phyloP scores from a whole-genome alignment of 2,113 vertebrate species.

The Lanius ludovicianus region DNA sequence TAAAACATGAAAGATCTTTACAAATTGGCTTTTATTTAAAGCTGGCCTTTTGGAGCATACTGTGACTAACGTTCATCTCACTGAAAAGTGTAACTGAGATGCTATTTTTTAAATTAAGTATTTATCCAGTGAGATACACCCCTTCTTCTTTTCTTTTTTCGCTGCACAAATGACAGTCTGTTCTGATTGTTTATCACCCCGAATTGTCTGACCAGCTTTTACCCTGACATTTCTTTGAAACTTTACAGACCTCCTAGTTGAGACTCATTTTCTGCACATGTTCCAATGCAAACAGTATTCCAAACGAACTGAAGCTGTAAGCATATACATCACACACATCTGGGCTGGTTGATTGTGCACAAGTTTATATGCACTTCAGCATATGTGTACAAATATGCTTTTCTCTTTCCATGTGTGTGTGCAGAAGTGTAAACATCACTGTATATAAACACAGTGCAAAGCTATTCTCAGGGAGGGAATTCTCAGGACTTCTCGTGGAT shows the following conservation, averaged over 20 bases:
- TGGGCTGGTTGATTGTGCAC: background rate
- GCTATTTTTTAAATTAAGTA: background rate
- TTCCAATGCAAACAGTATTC: background rate
- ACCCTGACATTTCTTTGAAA: background rate
- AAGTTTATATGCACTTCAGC: background rate
- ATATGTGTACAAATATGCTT: background rate
- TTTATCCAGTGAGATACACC: fast-evolving
- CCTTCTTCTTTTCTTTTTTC: fast-evolving
- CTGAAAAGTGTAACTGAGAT: background rate
- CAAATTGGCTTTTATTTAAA: background rate
- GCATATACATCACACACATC: fast-evolving
- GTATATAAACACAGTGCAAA: background rate
- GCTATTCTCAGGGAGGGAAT: too few species aligned
- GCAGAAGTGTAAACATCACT: background rate
- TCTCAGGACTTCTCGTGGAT: fast-evolving
- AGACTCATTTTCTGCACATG: background rate
- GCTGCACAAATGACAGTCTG: background rate
- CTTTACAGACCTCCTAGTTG: background rate
- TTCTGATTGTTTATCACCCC: background rate
- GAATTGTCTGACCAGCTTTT: background rate
- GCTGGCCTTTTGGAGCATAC: background rate
- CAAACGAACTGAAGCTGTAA: background rate
- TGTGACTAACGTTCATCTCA: background rate
- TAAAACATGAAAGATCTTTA: background rate
- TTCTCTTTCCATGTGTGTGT: background rate